phyloP scores from a whole-genome alignment of 23 tunicate species.

The Ciona savignyi region DNA sequence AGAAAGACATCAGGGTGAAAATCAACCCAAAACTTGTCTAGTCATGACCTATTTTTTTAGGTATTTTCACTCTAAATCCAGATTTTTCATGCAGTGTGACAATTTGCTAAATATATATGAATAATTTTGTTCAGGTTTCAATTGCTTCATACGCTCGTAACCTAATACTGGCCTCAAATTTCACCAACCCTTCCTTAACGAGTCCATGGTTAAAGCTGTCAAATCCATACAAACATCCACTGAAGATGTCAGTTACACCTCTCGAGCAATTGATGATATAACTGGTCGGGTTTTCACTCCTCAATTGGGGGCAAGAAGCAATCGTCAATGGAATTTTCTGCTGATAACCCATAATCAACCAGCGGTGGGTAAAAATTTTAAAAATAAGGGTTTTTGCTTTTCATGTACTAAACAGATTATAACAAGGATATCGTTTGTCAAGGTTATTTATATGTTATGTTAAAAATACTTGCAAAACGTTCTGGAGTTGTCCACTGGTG shows the following conservation, averaged over 20 bases:
- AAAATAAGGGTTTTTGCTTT: no score
- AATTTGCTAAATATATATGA: no score
- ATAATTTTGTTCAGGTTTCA: background rate
- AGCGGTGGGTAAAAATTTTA: background rate
- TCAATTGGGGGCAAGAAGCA: constrained; percentile 5
- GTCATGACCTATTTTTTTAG: no score
- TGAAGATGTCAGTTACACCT: constrained; percentile 22
- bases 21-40: no score
- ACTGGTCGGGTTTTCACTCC: background rate
- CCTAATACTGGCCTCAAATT: background rate
- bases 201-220: background rate
- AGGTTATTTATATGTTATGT: no score
- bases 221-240: background rate
- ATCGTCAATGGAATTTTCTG: constrained; percentile 28
- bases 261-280: constrained; percentile 10
- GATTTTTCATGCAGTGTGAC: no score
- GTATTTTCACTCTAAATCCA: no score
- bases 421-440: no score
- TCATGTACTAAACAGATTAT: no score
- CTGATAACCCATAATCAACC: constrained; percentile 26
- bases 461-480: no score
- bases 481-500: no score
- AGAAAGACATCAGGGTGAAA: no score
- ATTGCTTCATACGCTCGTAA: background rate
- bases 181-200: background rate